Evolutionary conservation across 2,888 invertebrate species (phyloP).

Genomic region (Galerucella pusilla): DNA sequence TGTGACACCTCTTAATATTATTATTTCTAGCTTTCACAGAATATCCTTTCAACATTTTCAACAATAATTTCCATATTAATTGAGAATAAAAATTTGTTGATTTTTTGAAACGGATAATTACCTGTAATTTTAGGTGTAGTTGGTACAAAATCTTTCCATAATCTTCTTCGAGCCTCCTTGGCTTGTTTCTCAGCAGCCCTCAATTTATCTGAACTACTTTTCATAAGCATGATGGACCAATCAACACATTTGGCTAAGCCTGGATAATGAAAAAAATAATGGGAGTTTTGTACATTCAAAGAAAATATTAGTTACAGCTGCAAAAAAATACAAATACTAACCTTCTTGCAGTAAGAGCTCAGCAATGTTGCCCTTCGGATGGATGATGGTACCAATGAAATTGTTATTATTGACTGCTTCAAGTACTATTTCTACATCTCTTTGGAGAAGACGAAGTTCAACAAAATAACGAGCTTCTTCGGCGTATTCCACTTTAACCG

Average conservation of each 20-base stretch:
- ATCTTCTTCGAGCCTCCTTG: constrained; percentile 78
- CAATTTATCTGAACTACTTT: constrained; percentile 67
- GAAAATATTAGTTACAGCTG: too few relatives aligned
- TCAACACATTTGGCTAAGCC: constrained; percentile 90
- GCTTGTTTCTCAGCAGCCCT: constrained; percentile 76
- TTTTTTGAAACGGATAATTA: background rate
- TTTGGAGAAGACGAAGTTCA: constrained; percentile 90
- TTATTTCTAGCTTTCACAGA: too few relatives aligned
- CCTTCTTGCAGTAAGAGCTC: constrained; percentile 74
- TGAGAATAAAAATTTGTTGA: too few relatives aligned
- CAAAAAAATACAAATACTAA: constrained; percentile 62
- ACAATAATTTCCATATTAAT: too few relatives aligned
- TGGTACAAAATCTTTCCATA: constrained; percentile 94
- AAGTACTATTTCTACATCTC: constrained; percentile 88
- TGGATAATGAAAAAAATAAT: constrained; percentile 5
- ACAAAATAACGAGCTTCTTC: constrained; percentile 96
- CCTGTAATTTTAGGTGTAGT: constrained; percentile 77
- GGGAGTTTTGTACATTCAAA: constrained; percentile 58
- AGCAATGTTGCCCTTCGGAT: constrained; percentile 89
- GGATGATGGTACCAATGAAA: constrained; percentile 92
- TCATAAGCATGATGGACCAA: constrained; percentile 89
- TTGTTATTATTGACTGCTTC: constrained; percentile 94
- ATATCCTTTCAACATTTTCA: too few relatives aligned
- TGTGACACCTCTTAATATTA: too few relatives aligned
- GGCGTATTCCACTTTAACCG: constrained; percentile 75